Evolutionary conservation across 2,888 invertebrate species (phyloP).

Genomic region (Ophion slaviceki): DNA sequence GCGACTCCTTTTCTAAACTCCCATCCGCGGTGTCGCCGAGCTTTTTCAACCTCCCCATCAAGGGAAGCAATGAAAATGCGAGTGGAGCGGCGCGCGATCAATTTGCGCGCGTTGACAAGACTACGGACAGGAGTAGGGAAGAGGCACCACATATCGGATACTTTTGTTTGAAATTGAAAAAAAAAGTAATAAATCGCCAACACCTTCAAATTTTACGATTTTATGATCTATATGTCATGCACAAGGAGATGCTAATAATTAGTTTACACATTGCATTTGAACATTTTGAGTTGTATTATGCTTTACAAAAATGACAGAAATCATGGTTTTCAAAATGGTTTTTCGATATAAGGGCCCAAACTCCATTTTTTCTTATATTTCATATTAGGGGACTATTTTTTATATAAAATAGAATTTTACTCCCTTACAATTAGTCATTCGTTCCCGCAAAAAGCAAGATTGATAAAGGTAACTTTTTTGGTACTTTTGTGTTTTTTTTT

Average conservation of each 20-base stretch:
- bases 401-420: not conserved
- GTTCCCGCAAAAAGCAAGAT: not conserved
- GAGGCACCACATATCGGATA: no score
- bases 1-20: slow-evolving; percentile 25
- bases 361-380: no score
- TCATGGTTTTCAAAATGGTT: no score
- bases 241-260: no score
- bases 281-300: no score
- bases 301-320: no score
- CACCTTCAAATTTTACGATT: no score
- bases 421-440: not conserved
- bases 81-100: not conserved
- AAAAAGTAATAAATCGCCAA: not conserved
- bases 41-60: not conserved
- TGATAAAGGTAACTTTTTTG: not conserved
- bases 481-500: not conserved
- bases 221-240: no score
- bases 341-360: no score
- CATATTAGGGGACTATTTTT: no score
- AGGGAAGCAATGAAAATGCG: not conserved
- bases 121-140: not conserved
- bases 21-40: not conserved
- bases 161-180: not conserved
- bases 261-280: no score
- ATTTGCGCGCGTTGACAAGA: not conserved